These are phyloP conservation scores for Bostrychus sinensis DNA, from an alignment of 2,113 vertebrate species.

Conservation along the genomic window DNA sequence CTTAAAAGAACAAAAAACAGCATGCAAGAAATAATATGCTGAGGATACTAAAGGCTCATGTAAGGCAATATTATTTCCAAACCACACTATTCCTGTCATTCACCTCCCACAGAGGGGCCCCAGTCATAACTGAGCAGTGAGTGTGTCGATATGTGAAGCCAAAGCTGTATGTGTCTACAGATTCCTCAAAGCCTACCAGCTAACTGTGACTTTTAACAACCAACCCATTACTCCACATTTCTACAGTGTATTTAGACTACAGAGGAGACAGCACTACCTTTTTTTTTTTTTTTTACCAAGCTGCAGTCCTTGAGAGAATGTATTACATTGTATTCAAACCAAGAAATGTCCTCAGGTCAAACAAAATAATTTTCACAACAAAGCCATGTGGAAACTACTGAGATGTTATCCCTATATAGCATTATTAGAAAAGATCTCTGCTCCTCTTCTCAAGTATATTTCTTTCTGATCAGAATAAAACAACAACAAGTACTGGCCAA, in stretches of 20 bases:
- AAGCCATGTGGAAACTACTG: neutral
- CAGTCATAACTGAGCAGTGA: slow-evolving; percentile 20
- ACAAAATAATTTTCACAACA: slow-evolving; percentile 1
- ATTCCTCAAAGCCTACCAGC: slow-evolving; percentile 69
- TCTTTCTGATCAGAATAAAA: slow-evolving; percentile 43
- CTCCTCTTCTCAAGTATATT: slow-evolving; percentile 56
- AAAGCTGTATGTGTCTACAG: slow-evolving; percentile 59
- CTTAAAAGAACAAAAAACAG: slow-evolving; percentile 16
- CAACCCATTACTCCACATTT: neutral
- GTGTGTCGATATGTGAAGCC: slow-evolving; percentile 37
- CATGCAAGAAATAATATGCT: slow-evolving; percentile 26
- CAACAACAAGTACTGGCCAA: slow-evolving; percentile 37
- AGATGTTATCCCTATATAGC: neutral
- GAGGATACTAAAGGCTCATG: slow-evolving; percentile 31
- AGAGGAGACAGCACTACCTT: slow-evolving; percentile 10
- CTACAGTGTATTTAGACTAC: neutral
- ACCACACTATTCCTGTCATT: slow-evolving; percentile 47
- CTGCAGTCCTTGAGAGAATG: neutral
- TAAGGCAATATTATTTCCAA: slow-evolving; percentile 55
- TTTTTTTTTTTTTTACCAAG: slow-evolving; percentile 9
- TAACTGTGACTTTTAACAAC: slow-evolving; percentile 69
- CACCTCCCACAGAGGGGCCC: slow-evolving; percentile 46
- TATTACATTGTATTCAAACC: slow-evolving; percentile 7
- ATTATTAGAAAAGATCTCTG: slow-evolving; percentile 9
- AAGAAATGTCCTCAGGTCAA: neutral